phyloP scores from a whole-genome alignment of 2,113 vertebrate species.

The Ariopsis seemanni region DNA sequence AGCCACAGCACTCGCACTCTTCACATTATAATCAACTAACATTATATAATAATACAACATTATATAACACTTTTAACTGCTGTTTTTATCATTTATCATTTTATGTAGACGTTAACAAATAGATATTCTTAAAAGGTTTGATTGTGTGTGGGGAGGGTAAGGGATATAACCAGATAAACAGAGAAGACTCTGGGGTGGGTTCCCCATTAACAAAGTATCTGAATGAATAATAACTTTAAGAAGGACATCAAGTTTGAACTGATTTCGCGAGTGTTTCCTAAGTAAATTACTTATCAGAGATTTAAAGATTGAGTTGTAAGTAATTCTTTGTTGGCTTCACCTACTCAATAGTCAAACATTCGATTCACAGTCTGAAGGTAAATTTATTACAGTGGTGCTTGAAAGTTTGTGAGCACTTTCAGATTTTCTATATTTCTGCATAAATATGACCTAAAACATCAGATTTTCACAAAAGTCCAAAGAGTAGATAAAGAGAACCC shows the following conservation, averaged over 20 bases:
- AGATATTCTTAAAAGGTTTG: background rate
- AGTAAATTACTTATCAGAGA: background rate
- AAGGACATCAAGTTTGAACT: background rate
- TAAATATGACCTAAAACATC: no score
- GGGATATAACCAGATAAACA: background rate
- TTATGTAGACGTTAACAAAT: background rate
- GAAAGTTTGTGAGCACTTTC: no score
- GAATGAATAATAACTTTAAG: background rate
- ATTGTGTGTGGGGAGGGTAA: background rate
- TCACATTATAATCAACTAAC: conserved; percentile 20
- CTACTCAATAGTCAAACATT: background rate
- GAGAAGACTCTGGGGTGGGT: background rate
- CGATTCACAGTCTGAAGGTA: background rate
- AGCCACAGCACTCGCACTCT: conserved; percentile 14
- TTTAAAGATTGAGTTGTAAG: background rate
- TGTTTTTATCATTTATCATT: background rate
- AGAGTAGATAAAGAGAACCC: no score
- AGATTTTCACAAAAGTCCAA: no score
- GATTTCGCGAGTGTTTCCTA: no score
- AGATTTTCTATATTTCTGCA: no score
- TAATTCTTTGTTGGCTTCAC: background rate
- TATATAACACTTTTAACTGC: background rate
- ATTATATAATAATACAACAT: conserved; percentile 22
- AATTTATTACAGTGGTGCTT: background rate
- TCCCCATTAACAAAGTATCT: background rate